Base-by-base conservation (phyloP, 1,140 invertebrate species). In the Apolygus lucorum region DNA sequence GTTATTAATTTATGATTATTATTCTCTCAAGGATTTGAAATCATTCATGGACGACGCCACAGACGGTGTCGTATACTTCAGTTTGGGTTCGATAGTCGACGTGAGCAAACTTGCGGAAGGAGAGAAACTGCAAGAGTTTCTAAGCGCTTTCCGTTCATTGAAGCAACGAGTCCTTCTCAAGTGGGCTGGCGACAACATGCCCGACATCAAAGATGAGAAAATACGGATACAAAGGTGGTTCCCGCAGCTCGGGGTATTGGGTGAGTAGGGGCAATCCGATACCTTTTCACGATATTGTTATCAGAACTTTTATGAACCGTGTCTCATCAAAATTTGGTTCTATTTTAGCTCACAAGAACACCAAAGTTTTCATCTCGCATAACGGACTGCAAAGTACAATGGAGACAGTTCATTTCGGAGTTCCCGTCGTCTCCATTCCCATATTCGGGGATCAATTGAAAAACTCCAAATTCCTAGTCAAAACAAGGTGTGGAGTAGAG, bases 361-460 rank as follows among this genome's bases (percentile, higher is more conserved):
- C 72, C 1, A 72, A 71, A 62, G 14, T 83, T 0, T 88, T 91
- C 71, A 84, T 91, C 27, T 87, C 87, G 0, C 88, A 90, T 74
- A 87, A 87, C 17, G 90, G 89, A 21, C 76, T 86, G 24, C 78
- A 87, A n/a, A 88, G 88, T 69, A 80, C 85, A 11, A 84, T 86
- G 70, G 90, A 91, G 78, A 84, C 87, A 1, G 78, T 90, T 21
- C 86, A 87, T 77, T 84, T 86, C 72, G 84, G 84, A 75, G 84
- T 87, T 17, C 89, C 89, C 0, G 79, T 90, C 0, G 77, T 90
- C 25, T 87, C 85, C 1, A 72, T 90, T 62, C 89, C 90, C 49
- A 79, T 90, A 22, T 84, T 86, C 52, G 81, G 80, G n/a, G 86
- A 89, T 76, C 87, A 89, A 73, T 67, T 68, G 21, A 72, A 72